Conservation (phyloP, 2,113 vertebrate genomes). For the Callorhinus ursinus region DNA sequence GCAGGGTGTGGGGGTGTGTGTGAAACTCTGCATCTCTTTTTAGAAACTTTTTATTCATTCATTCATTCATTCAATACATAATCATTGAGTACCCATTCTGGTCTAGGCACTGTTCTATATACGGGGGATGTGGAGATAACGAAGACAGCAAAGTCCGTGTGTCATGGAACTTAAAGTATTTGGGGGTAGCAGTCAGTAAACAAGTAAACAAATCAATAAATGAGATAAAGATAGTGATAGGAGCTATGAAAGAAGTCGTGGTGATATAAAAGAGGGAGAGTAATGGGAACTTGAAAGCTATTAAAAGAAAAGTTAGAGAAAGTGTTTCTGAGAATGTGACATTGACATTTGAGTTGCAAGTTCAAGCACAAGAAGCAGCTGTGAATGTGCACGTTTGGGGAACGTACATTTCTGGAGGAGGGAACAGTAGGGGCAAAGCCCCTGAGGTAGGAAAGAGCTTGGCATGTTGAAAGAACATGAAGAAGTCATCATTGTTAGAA, state of each 20-base stretch:
- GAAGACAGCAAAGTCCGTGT: not conserved
- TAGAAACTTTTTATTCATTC: conserved; percentile 48
- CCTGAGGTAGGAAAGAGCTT: not conserved
- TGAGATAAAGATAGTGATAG: not conserved
- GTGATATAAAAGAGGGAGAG: not conserved
- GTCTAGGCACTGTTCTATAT: not conserved
- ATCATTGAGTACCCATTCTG: not conserved
- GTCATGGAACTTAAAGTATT: not conserved
- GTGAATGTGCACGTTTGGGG: not conserved
- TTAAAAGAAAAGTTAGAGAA: not conserved
- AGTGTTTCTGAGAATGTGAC: not conserved
- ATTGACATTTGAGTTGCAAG: not conserved
- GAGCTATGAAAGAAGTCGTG: not conserved
- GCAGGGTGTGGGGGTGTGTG: not conserved
- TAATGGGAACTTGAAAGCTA: not conserved
- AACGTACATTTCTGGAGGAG: not conserved
- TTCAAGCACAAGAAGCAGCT: not conserved
- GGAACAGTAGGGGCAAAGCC: not conserved
- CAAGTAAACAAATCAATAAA: not conserved
- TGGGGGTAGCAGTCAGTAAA: not conserved
- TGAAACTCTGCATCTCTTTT: conserved; percentile 32
- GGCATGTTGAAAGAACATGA: not conserved
- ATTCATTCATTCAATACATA: not conserved
- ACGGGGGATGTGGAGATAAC: not conserved
- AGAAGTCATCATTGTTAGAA: not conserved